Percentiles rank a stretch among this genome's conserved stretches.
These are phyloP conservation scores for Empis livida DNA, from an alignment of 2,888 invertebrate genomes.

Conservation along the genomic window DNA sequence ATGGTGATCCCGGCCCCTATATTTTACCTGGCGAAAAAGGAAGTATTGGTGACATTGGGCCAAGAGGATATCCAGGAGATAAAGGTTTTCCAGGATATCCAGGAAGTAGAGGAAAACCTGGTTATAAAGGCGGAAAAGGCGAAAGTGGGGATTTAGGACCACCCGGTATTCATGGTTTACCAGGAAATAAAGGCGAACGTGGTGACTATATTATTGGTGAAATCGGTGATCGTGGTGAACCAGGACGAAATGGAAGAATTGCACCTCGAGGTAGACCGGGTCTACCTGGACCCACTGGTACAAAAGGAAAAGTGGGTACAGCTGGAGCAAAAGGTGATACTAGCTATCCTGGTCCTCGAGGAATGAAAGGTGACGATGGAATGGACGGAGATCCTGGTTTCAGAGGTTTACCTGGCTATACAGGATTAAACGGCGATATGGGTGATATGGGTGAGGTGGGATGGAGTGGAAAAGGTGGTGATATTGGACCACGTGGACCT, in stretches of 20 bases:
- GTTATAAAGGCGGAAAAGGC: conserved; percentile 46
- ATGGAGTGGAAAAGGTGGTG: conserved; percentile 33
- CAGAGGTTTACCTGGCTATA: conserved; percentile 42
- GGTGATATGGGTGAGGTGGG: conserved; percentile 45
- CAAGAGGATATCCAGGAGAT: conserved; percentile 36
- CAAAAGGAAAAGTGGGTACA: conserved; percentile 20
- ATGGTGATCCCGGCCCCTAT: conserved; percentile 33
- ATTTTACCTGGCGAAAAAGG: conserved; percentile 34
- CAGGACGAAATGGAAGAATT: conserved; percentile 33
- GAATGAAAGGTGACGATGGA: conserved; percentile 36
- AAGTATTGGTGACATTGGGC: conserved; percentile 32
- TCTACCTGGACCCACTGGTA: conserved; percentile 36
- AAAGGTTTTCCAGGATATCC: conserved; percentile 39
- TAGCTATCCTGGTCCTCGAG: conserved; percentile 38
- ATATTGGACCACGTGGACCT: conserved; percentile 34
- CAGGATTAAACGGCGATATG: conserved; percentile 42
- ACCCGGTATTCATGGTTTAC: conserved; percentile 43
- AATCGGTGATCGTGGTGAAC: conserved; percentile 22
- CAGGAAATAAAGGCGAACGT: conserved; percentile 38
- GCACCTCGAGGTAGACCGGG: conserved; percentile 34
- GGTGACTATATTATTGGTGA: conserved; percentile 35
- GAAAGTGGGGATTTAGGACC: conserved; percentile 41
- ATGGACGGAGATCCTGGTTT: conserved; percentile 41
- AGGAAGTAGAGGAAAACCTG: conserved; percentile 38
- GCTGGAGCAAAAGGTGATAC: conserved; percentile 36